Base-by-base conservation (phyloP, 2,888 invertebrate species). In the Adelphocoris suturalis region DNA sequence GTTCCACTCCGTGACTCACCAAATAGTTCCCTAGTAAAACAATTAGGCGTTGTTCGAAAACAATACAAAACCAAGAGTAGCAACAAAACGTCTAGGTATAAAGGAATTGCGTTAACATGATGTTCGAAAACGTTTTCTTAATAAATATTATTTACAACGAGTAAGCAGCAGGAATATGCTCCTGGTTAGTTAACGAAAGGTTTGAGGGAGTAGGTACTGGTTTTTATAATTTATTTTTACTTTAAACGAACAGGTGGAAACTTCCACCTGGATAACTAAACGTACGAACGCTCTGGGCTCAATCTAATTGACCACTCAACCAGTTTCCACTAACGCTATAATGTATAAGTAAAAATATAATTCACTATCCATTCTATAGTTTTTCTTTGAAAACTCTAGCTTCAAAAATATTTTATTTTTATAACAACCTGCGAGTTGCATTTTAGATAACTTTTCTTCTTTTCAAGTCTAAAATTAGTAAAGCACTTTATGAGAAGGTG, bases 401-500 rank as follows among this genome's bases (percentile, higher is more conserved):
- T 88, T 80, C 76, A 88, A 88, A 88, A 88, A 88, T 88, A 88
- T 88, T 47, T 82, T 19, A 13, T 82, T 85, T 23, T 61, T 12
- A 16, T 19, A n/a, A 88, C 76, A 88, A 88, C 88, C 78, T 76
- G 14, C 88, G 47, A 46, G 48, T 75, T 86, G 48, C 86, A 13
- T 85, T 28, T n/a, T 82, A 52, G 52, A 82, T 82, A 82, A 47
- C 47, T 28, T 11, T 85, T 85, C 47, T 52, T 86, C 14, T 86
- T 37, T 84, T 47, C 23, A 16, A n/a, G 27, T 46, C 78, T 88
- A 91, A 88, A 90, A 86, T 89, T 90, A 91, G 75, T 91, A 91
- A 91, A 91, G 90, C 91, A 91, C 91, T 90, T 91, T 86, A 75
- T 90, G 90, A 89, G 86, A 90, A 90, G 91, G 87, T 90, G 91